Conservation (phyloP, 30 jellyfish, hydroid and myxozoan genomes). For the Cassiopea andromeda region DNA sequence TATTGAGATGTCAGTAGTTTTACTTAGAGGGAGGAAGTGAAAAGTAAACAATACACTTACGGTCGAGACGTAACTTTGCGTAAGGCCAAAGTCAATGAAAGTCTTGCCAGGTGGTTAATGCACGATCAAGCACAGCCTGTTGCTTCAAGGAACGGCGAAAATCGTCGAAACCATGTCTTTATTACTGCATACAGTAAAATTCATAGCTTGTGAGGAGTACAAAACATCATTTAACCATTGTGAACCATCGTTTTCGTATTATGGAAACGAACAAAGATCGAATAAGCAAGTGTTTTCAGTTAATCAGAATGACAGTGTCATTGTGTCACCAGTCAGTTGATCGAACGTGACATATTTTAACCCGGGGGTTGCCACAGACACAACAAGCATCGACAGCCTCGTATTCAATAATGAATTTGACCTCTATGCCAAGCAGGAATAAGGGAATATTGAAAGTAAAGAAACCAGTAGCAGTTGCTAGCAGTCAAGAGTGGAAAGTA, state of each 20-base stretch:
- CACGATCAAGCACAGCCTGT: slow-evolving; percentile 29
- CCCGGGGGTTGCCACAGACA: slow-evolving; percentile 31
- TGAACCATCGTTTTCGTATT: slow-evolving; percentile 5
- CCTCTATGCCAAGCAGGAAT: not conserved
- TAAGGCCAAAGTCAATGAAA: slow-evolving; percentile 56
- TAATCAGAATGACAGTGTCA: slow-evolving; percentile 91
- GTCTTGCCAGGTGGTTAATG: slow-evolving; percentile 67
- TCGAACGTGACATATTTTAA: slow-evolving; percentile 72
- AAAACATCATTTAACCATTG: not conserved
- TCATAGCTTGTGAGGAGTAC: not conserved
- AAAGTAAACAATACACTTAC: slow-evolving; percentile 9
- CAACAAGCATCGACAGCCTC: slow-evolving; percentile 6
- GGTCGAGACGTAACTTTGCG: slow-evolving; percentile 7
- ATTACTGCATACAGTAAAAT: slow-evolving; percentile 2
- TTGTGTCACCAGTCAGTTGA: slow-evolving; percentile 96
- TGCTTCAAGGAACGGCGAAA: slow-evolving; percentile 9
- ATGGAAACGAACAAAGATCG: slow-evolving; percentile 2
- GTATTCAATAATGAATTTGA: not conserved
- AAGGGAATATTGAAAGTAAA: no score
- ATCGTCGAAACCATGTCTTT: slow-evolving; percentile 24
- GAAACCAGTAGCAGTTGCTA: no score
- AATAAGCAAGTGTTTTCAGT: slow-evolving; percentile 34
- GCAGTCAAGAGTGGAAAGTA: no score
- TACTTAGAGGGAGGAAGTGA: not conserved
- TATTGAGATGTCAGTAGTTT: not conserved